Percentiles rank a stretch among this genome's conserved stretches.
phyloP scores from a whole-genome alignment of 1,140 invertebrate species.

The Parasteatoda tepidariorum region DNA sequence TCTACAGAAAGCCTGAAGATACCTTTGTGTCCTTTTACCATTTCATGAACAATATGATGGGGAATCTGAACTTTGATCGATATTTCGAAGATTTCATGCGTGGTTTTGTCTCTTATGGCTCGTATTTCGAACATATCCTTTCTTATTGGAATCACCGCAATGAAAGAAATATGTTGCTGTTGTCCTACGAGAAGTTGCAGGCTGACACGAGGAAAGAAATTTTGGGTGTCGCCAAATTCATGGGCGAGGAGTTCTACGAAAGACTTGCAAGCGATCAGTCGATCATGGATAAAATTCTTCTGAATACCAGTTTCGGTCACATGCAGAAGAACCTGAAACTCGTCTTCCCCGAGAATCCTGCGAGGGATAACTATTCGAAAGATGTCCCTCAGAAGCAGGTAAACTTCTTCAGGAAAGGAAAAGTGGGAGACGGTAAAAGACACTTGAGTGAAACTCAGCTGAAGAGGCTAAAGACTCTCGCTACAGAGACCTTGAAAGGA shows the following conservation, averaged over 20 bases:
- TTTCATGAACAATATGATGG: neutral
- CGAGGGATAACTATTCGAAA: neutral
- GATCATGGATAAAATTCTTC: constrained; percentile 2
- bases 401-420: constrained; percentile 22
- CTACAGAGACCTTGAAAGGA: neutral
- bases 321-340: constrained; percentile 28
- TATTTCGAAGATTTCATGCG: constrained; percentile 50
- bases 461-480: neutral
- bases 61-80: neutral
- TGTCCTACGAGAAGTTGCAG: constrained; percentile 63
- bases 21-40: neutral
- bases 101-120: constrained; percentile 23
- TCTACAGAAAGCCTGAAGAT: neutral
- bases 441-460: neutral
- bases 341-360: neutral
- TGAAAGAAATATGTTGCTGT: constrained; percentile 63
- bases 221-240: constrained; percentile 64
- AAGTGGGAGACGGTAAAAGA: constrained; percentile 4
- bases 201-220: neutral
- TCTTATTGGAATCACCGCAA: constrained; percentile 58
- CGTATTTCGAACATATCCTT: constrained; percentile 65
- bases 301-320: constrained; percentile 6
- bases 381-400: neutral
- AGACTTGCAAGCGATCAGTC: neutral
- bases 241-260: constrained; percentile 64